phyloP scores from a whole-genome alignment of 2,888 invertebrate genomes.

The Camptogramma bilineatum region DNA sequence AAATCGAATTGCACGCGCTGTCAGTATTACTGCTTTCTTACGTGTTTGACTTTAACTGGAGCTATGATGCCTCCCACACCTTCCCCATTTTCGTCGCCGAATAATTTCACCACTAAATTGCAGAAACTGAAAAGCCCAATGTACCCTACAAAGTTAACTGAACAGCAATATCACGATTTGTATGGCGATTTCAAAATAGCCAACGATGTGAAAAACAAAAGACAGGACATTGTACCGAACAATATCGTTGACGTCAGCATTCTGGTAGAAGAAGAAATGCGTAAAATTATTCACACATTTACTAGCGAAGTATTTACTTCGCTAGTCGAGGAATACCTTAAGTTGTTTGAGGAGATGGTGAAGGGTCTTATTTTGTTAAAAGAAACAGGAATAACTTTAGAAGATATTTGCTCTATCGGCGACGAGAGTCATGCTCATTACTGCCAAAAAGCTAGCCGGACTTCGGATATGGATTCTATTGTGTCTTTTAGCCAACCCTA shows the following conservation, averaged over 20 bases:
- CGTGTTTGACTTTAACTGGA: conserved; percentile 17
- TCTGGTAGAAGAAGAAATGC: conserved; percentile 19
- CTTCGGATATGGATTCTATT: conserved; percentile 5
- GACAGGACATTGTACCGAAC: background rate
- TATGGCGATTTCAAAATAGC: conserved; percentile 30
- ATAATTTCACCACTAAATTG: background rate
- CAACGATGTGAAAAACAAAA: conserved; percentile 21
- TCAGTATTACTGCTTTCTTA: conserved; percentile 22
- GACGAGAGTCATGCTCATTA: conserved; percentile 7
- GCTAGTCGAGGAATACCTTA: conserved; percentile 27
- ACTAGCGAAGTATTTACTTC: conserved; percentile 19
- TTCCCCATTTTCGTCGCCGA: conserved; percentile 16
- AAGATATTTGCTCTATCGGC: conserved; percentile 27
- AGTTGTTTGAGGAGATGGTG: conserved; percentile 30
- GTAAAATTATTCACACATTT: conserved; percentile 26
- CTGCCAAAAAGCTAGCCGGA: conserved; percentile 8
- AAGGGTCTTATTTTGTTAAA: conserved; percentile 26
- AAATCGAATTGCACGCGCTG: conserved; percentile 19
- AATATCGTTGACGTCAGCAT: conserved; percentile 1
- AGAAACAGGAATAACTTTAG: conserved; percentile 27
- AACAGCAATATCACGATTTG: conserved; percentile 21
- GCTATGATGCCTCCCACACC: conserved; percentile 22
- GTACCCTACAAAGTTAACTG: conserved; percentile 13
- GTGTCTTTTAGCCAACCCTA: conserved; percentile 20
- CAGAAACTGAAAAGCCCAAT: background rate